These are phyloP conservation scores for Heteromormyrus szaboi DNA, from an alignment of 2,797 vertebrate species.

Conservation along the genomic window DNA sequence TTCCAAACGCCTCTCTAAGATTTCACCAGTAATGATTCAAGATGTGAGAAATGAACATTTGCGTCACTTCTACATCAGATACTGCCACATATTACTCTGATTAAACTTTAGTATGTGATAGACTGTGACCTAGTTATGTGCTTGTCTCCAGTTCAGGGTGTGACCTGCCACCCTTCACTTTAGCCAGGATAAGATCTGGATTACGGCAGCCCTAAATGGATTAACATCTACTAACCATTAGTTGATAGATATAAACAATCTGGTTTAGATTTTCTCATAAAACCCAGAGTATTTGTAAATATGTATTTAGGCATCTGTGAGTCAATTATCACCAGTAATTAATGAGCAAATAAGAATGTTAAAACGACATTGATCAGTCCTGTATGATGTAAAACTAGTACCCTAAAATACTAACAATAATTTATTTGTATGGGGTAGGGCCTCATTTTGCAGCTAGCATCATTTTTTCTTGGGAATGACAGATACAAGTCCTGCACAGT, in stretches of 20 bases:
- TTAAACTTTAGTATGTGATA: neutral
- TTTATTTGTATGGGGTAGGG: neutral
- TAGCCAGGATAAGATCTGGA: constrained; percentile 1
- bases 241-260: neutral
- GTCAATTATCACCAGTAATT: neutral
- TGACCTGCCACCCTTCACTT: neutral
- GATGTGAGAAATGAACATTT: neutral
- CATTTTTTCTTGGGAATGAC: neutral
- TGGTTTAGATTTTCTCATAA: neutral
- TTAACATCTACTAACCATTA: neutral
- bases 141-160: neutral
- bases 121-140: neutral
- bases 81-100: neutral
- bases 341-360: neutral
- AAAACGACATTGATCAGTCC: neutral
- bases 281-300: neutral
- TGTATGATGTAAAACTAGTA: neutral
- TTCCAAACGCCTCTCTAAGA: neutral
- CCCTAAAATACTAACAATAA: neutral
- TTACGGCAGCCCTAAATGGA: neutral
- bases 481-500: neutral
- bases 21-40: neutral
- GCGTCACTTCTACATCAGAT: neutral
- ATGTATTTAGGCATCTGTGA: neutral
- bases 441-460: neutral